These are phyloP conservation scores for Pedionomus torquatus DNA, from an alignment of 2,113 vertebrate species.

Conservation along the genomic window DNA sequence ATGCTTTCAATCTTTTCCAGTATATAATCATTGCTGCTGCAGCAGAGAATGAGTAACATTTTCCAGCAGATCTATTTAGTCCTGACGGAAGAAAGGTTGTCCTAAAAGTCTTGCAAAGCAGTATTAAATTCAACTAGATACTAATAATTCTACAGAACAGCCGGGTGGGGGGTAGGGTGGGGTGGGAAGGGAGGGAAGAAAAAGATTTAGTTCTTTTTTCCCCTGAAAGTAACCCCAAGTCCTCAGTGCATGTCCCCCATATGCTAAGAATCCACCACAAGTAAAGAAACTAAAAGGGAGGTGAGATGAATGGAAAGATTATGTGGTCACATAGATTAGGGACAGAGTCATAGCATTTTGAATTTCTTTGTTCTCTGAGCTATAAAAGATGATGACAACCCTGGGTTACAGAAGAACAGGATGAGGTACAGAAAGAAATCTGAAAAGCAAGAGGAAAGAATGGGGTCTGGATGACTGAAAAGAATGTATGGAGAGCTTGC, in stretches of 20 bases:
- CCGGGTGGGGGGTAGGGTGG: too few relatives aligned
- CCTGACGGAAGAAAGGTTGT: background rate
- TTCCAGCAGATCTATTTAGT: background rate
- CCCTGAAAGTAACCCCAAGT: background rate
- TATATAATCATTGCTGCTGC: background rate
- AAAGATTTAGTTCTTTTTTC: background rate
- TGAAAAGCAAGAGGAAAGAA: background rate
- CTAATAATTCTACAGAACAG: background rate
- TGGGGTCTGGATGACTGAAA: background rate
- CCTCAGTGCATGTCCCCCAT: background rate
- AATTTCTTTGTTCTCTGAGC: background rate
- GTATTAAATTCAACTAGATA: background rate
- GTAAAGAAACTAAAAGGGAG: background rate
- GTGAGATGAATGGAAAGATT: background rate
- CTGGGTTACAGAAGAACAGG: background rate
- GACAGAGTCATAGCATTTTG: background rate
- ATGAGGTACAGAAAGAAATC: background rate
- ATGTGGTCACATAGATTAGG: background rate
- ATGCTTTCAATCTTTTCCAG: constrained; percentile 42
- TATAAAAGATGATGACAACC: background rate
- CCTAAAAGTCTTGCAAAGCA: background rate
- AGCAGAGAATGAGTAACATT: background rate
- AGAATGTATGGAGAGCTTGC: background rate
- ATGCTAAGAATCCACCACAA: background rate
- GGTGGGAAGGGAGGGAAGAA: background rate